These are phyloP conservation scores for Hymenopus coronatus DNA, from an alignment of 2,888 invertebrate species.

Conservation along the genomic window DNA sequence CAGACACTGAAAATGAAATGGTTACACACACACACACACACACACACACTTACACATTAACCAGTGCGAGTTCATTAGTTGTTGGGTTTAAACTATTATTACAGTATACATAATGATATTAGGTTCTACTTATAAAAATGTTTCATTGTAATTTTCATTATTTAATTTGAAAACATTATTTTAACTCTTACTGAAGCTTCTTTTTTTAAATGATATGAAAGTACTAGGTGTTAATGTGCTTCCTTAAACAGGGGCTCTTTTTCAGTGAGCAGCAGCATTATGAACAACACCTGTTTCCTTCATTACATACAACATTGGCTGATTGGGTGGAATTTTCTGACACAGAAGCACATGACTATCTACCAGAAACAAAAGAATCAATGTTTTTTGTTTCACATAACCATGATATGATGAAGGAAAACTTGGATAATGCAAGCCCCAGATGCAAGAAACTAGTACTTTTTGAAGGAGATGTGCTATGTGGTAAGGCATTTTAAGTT, in stretches of 20 bases:
- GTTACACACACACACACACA: too few species aligned
- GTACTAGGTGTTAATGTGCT: too few species aligned
- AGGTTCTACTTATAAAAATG: too few species aligned
- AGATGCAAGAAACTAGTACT: conserved; percentile 49
- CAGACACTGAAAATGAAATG: too few species aligned
- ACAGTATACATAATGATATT: too few species aligned
- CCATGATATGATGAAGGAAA: conserved; percentile 34
- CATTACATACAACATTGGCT: conserved; percentile 45
- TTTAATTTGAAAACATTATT: too few species aligned
- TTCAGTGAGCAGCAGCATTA: conserved; percentile 42
- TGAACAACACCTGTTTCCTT: conserved; percentile 46
- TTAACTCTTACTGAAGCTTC: too few species aligned
- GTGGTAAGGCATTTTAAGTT: conserved; percentile 37
- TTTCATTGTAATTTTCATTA: too few species aligned
- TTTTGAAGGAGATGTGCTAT: conserved; percentile 48
- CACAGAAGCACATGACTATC: conserved; percentile 48
- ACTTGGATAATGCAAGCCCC: conserved; percentile 35
- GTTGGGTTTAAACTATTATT: too few species aligned
- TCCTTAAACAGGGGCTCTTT: not conserved
- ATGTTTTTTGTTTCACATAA: conserved; percentile 42
- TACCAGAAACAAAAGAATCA: conserved; percentile 56
- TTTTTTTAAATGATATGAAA: too few species aligned
- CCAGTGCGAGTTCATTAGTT: too few species aligned
- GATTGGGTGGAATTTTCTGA: conserved; percentile 43
- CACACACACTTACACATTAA: too few species aligned